phyloP scores from a whole-genome alignment of 1,140 invertebrate species.

The Drosophila leontia region DNA sequence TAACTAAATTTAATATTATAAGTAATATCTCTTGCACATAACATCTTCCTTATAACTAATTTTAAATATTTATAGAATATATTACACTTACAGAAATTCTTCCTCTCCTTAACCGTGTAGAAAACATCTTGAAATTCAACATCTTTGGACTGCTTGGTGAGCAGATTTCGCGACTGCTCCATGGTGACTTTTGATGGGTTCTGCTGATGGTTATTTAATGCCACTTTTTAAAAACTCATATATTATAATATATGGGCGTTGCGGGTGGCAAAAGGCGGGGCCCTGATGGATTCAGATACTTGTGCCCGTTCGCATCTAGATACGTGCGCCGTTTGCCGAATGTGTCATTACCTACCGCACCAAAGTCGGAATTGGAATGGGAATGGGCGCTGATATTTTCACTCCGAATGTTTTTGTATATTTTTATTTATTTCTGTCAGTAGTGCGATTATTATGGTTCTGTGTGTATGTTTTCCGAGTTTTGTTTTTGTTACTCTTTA shows the following conservation, averaged over 20 bases:
- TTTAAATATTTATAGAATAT: background rate
- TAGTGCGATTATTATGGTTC: conserved; percentile 25
- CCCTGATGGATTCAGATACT: conserved; percentile 38
- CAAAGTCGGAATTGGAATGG: conserved; percentile 45
- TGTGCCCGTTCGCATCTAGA: conserved; percentile 26
- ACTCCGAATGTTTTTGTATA: conserved; percentile 7
- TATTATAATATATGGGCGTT: conserved; percentile 17
- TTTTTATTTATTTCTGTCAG: conserved; percentile 8
- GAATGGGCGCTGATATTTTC: conserved; percentile 31
- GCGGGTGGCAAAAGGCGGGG: conserved; percentile 28
- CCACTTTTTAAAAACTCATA: conserved; percentile 37
- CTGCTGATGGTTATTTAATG: conserved; percentile 56
- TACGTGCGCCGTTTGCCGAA: conserved; percentile 64
- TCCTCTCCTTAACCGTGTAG: conserved; percentile 74
- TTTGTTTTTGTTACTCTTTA: conserved; percentile 47
- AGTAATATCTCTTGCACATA: background rate
- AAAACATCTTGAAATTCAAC: conserved; percentile 84
- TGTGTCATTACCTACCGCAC: conserved; percentile 67
- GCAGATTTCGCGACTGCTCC: conserved; percentile 66
- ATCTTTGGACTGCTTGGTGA: conserved; percentile 76
- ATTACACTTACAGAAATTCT: conserved; percentile 72
- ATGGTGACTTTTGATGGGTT: conserved; percentile 38
- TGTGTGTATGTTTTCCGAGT: conserved; percentile 13
- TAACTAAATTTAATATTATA: background rate
- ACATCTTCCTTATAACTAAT: background rate